Percentiles rank a stretch among this genome's conserved stretches.
Evolutionary conservation across 2,113 vertebrate genomes (phyloP).

Genomic region (Varanus salvator): DNA sequence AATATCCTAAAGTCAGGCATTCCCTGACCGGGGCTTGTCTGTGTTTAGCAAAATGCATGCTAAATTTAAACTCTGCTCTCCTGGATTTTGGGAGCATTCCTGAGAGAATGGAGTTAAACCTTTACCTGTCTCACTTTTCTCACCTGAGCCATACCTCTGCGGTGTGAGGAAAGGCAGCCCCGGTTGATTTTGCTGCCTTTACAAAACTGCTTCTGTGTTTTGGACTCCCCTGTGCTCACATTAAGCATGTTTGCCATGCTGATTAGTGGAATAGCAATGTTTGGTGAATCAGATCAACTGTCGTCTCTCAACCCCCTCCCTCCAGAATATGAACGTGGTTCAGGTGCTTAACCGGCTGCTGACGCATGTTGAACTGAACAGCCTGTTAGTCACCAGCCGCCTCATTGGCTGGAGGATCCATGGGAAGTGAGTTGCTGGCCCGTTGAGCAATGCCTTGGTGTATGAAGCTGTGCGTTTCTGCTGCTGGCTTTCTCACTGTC

Average conservation of each 20-base stretch:
- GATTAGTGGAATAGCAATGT: slow-evolving; percentile 47
- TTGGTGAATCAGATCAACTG: slow-evolving; percentile 50
- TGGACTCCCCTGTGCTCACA: slow-evolving; percentile 19
- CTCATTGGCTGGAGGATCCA: slow-evolving; percentile 42
- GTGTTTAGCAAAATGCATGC: background rate
- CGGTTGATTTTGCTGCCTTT: slow-evolving; percentile 15
- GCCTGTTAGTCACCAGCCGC: slow-evolving; percentile 24
- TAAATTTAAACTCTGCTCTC: background rate
- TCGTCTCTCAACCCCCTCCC: background rate
- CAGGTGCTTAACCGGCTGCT: slow-evolving; percentile 32
- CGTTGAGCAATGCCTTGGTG: slow-evolving; percentile 37
- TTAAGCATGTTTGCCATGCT: background rate
- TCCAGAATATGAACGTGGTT: slow-evolving; percentile 4
- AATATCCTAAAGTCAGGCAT: background rate
- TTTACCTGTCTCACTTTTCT: accelerated
- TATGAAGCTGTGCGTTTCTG: accelerated
- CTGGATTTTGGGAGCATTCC: too few species aligned
- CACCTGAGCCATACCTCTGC: accelerated
- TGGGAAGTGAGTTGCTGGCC: slow-evolving; percentile 63
- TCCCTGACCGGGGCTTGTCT: background rate
- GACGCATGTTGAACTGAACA: background rate
- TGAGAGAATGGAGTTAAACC: background rate
- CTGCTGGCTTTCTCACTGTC: slow-evolving; percentile 15
- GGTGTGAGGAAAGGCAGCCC: background rate
- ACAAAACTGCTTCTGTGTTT: background rate